These are phyloP conservation scores for Phragmatobia fuliginosa DNA, from an alignment of 2,888 invertebrate species.

Conservation along the genomic window DNA sequence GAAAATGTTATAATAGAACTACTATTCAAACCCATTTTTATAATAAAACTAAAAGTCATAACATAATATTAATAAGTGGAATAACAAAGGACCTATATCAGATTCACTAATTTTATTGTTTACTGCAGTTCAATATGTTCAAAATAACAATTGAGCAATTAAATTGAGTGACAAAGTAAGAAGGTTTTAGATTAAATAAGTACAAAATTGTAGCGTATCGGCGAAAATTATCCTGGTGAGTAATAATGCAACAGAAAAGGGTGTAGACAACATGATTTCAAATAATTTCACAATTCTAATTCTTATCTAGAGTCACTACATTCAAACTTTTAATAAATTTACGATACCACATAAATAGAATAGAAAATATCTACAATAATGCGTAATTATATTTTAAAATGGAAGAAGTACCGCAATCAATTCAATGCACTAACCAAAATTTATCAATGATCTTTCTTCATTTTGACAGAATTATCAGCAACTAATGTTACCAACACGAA, in stretches of 20 bases:
- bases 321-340: not conserved
- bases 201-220: not conserved
- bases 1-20: not conserved
- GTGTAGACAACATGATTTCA: conserved; percentile 22
- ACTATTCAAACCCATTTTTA: not conserved
- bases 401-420: conserved; percentile 14
- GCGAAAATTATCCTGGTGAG: conserved; percentile 12
- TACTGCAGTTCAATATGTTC: not conserved
- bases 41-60: not conserved
- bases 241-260: conserved; percentile 19
- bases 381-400: conserved; percentile 1
- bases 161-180: not conserved
- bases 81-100: not conserved
- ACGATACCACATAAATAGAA: not conserved
- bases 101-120: not conserved
- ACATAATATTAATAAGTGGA: not conserved
- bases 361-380: not conserved
- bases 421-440: conserved; percentile 5
- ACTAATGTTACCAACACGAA: not conserved
- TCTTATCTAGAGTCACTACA: conserved; percentile 30
- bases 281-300: conserved; percentile 22
- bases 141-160: not conserved
- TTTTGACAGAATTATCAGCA: conserved; percentile 17
- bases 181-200: not conserved
- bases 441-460: conserved; percentile 19